Evolutionary conservation across 2,113 vertebrate genomes (phyloP), one percentile per base, ranked within the genome.

Genomic region (Fulmarus glacialis): DNA sequence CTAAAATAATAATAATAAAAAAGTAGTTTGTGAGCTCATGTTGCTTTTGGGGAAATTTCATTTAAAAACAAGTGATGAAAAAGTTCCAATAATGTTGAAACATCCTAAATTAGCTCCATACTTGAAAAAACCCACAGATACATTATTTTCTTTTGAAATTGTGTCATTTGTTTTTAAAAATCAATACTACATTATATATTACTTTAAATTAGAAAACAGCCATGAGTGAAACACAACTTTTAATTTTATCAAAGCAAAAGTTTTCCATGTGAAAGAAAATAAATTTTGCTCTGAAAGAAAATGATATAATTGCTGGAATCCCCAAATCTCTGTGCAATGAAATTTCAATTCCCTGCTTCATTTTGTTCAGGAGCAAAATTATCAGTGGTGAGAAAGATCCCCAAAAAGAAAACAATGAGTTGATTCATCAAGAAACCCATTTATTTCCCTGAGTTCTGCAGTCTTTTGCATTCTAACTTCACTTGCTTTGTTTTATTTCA

Each of bases 11-110:
- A 95, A 87, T 75, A 93, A 87, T 68, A 86, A 93, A 80, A 89
- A 66, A 64, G 70, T 18, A 87, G 34, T 91, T 94, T 89, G 66
- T 95, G 95, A 96, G 87, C 87, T 96, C 91, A 96, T 91, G 64
- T 93, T 94, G 93, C 89, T 96, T 96, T 96, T 87, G 95, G 94
- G 95, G 79, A 89, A 95, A 94, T 90, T 73, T 85, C 3, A 70
- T 96, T 88, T 56, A 0, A 50, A 74, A 87, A 93, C 59, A 84
- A 82, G 55, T 63, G 24, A 85, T 96, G 70, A 97, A 93, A 92
- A 97, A 62, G 62, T 93, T 84, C 66, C 70, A 94, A 22, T 84
- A 89, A 89, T 80, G 83, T 79, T 82, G 64, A 89, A 87, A 94
- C 70, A 72, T 75, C 62, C 47, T 64, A 94, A 91, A 87, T 79